A percentile compares a stretch with the other conserved stretches of the same genome.
phyloP scores from a whole-genome alignment of 2,113 vertebrate species.

The Dasyornis broadbenti region DNA sequence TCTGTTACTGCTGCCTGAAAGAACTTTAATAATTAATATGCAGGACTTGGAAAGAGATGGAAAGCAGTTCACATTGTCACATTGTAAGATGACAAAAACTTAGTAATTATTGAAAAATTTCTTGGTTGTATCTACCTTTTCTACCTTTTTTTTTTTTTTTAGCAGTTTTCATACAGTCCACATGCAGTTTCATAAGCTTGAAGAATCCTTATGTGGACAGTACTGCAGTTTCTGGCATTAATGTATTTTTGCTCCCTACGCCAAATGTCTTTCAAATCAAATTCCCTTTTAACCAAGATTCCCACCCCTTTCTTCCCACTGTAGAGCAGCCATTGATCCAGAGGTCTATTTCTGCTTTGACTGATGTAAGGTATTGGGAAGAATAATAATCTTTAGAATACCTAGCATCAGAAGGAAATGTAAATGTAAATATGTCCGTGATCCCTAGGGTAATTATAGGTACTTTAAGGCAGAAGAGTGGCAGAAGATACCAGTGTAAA shows the following conservation, averaged over 20 bases:
- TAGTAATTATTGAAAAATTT: background rate
- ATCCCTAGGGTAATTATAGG: background rate
- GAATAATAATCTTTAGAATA: background rate
- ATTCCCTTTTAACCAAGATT: background rate
- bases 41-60: background rate
- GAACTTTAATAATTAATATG: too few species aligned
- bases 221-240: background rate
- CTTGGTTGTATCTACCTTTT: background rate
- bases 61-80: background rate
- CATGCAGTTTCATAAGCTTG: background rate
- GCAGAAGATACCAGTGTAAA: background rate
- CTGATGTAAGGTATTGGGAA: background rate
- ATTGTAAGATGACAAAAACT: background rate
- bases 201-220: background rate
- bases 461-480: background rate
- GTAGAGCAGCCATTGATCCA: background rate
- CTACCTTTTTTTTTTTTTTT: background rate
- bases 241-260: background rate
- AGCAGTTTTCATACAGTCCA: background rate
- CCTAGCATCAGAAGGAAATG: background rate
- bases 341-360: background rate
- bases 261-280: background rate
- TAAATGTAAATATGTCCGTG: background rate
- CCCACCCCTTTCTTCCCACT: background rate
- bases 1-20: background rate